A percentile compares a stretch with the other conserved stretches of the same genome.
These are phyloP conservation scores for Holothuria scabra DNA, from an alignment of 53 echinoderm and acorn worm species.

Conservation along the genomic window DNA sequence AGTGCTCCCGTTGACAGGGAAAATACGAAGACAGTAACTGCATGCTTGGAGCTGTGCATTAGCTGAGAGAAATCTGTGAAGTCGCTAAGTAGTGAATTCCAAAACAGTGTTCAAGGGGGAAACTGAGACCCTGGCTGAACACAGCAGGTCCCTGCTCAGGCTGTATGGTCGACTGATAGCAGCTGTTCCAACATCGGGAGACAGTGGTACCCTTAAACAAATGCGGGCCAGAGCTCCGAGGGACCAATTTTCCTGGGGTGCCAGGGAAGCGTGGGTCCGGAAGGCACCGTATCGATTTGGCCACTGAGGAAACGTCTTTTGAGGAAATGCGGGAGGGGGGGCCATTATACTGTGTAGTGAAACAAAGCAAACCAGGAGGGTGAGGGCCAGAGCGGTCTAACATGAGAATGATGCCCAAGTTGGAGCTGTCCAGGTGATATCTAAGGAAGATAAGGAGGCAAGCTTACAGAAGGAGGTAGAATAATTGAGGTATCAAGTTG, in stretches of 20 bases:
- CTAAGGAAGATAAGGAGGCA: too few relatives aligned
- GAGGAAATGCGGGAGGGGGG: not conserved
- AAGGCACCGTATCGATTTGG: not conserved
- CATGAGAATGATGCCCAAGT: too few relatives aligned
- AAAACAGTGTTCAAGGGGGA: constrained; percentile 50
- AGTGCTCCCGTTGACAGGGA: not conserved
- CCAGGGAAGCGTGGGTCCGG: constrained; percentile 20
- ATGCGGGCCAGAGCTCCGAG: not conserved
- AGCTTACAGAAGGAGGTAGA: too few relatives aligned
- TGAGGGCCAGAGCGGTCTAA: too few relatives aligned
- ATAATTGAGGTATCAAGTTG: too few relatives aligned
- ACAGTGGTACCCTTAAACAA: constrained; percentile 27
- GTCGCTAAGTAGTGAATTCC: constrained; percentile 31
- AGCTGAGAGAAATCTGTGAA: constrained; percentile 14
- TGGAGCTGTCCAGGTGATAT: too few relatives aligned
- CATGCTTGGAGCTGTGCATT: constrained; percentile 29
- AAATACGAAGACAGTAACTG: not conserved
- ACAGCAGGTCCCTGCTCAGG: constrained; percentile 38
- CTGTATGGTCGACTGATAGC: constrained; percentile 37
- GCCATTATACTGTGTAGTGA: too few relatives aligned
- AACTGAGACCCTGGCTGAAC: constrained; percentile 44
- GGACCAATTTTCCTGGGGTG: not conserved
- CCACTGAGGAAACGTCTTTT: not conserved
- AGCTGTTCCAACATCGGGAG: constrained; percentile 19
- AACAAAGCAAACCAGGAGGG: too few relatives aligned